Conservation (phyloP, 2,113 vertebrate species). For the Ophiodon elongatus region DNA sequence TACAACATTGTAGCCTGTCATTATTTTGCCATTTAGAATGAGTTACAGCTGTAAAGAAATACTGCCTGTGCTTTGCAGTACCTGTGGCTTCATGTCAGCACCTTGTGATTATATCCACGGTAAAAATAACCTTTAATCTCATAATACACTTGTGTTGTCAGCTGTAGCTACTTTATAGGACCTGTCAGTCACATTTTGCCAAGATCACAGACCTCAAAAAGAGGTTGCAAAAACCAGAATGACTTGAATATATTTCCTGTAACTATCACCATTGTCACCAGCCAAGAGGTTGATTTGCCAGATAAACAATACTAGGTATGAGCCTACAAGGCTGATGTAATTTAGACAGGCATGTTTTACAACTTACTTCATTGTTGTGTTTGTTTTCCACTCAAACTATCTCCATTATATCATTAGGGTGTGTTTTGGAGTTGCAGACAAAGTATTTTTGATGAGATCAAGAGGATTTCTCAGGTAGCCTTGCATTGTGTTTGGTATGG, state of each 20-base stretch:
- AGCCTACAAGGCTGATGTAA: not conserved
- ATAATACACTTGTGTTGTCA: conserved; percentile 79
- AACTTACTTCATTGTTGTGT: conserved; percentile 20
- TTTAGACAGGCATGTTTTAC: not conserved
- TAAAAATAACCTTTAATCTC: conserved; percentile 86
- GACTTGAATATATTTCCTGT: conserved; percentile 12
- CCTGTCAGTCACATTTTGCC: conserved; percentile 62
- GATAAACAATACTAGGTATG: not conserved
- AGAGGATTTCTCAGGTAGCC: conserved; percentile 95
- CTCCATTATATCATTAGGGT: conserved; percentile 86
- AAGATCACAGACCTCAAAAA: conserved; percentile 54
- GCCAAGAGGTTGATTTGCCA: not conserved
- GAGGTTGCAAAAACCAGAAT: conserved; percentile 25
- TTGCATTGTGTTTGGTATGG: conserved; percentile 54
- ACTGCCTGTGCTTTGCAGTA: conserved; percentile 23
- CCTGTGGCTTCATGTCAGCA: conserved; percentile 67
- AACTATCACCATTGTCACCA: not conserved
- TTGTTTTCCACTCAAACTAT: conserved; percentile 56
- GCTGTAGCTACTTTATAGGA: conserved; percentile 64
- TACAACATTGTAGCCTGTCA: not conserved
- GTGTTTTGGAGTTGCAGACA: conserved; percentile 98
- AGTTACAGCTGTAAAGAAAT: conserved; percentile 24
- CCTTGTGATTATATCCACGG: conserved; percentile 77
- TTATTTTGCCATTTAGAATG: conserved; percentile 11
- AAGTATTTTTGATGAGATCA: conserved; percentile 99